Percentiles rank a stretch among this genome's conserved stretches.
Evolutionary conservation across 1,140 invertebrate species (phyloP).

Genomic region (Scaptomyza pallida): DNA sequence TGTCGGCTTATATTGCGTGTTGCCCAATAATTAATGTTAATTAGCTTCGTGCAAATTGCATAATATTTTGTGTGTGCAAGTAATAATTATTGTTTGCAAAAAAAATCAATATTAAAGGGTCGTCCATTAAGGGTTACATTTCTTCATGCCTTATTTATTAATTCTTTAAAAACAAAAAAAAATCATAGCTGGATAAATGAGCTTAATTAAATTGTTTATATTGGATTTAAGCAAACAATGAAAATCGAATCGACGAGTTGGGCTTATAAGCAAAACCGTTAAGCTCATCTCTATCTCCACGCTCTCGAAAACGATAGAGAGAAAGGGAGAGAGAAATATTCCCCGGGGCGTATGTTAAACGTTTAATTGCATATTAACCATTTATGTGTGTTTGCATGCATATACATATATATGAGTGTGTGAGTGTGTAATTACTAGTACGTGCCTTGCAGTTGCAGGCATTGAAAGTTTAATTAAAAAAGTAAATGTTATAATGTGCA

Average conservation of each 20-base stretch:
- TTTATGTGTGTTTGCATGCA: constrained; percentile 22
- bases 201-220: constrained; percentile 36
- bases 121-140: too few species aligned
- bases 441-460: constrained; percentile 35
- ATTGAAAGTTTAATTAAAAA: constrained; percentile 72
- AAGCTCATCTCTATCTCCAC: not conserved
- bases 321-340: not conserved
- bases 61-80: not conserved
- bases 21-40: constrained; percentile 13
- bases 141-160: too few species aligned
- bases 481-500: constrained; percentile 61
- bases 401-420: not conserved
- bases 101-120: constrained; percentile 9
- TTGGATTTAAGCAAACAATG: constrained; percentile 41
- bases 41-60: constrained; percentile 1
- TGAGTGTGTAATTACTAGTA: constrained; percentile 1
- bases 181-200: constrained; percentile 22
- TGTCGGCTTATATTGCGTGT: not conserved
- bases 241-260: constrained; percentile 43
- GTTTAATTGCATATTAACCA: constrained; percentile 63
- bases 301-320: too few species aligned
- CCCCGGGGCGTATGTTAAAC: constrained; percentile 35
- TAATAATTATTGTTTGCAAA: not conserved
- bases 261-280: constrained; percentile 3
- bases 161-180: too few species aligned